These are phyloP conservation scores for Ivindomyrus marchei DNA, from an alignment of 2,113 vertebrate genomes.

Conservation along the genomic window DNA sequence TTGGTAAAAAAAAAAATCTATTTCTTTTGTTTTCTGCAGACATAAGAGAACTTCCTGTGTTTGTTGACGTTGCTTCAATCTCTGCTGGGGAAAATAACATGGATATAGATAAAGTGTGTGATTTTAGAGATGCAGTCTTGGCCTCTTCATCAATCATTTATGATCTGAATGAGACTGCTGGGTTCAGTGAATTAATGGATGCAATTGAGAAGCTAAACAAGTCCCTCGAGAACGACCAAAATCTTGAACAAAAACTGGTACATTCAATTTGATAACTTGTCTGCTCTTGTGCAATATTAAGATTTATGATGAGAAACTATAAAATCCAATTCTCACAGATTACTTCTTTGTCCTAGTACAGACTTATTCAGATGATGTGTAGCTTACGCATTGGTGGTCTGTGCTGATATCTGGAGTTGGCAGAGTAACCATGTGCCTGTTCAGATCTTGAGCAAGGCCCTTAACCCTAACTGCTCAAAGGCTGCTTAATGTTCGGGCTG, in stretches of 20 bases:
- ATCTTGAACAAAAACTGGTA: slow-evolving; percentile 66
- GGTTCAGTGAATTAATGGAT: slow-evolving; percentile 47
- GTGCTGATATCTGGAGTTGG: neutral
- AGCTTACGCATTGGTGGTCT: neutral
- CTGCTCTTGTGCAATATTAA: neutral
- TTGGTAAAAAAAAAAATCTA: neutral
- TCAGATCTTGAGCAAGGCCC: neutral
- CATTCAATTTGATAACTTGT: neutral
- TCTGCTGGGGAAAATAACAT: slow-evolving; percentile 75
- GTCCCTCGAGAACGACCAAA: slow-evolving; percentile 60
- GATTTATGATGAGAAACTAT: neutral
- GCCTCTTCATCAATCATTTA: slow-evolving; percentile 66
- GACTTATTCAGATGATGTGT: neutral
- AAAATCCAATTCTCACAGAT: neutral
- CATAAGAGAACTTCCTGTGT: slow-evolving; percentile 67
- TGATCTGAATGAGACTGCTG: slow-evolving; percentile 38
- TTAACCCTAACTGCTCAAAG: neutral
- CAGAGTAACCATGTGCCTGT: neutral
- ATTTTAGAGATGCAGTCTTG: slow-evolving; percentile 67
- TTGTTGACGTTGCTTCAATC: slow-evolving; percentile 75
- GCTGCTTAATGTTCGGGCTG: neutral
- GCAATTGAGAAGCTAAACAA: slow-evolving; percentile 58
- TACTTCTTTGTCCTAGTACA: neutral
- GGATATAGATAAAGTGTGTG: slow-evolving; percentile 69
- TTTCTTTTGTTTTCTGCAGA: slow-evolving; percentile 40